phyloP scores from a whole-genome alignment of 2,113 vertebrate species.

The Anarhynchus alexandrinus region DNA sequence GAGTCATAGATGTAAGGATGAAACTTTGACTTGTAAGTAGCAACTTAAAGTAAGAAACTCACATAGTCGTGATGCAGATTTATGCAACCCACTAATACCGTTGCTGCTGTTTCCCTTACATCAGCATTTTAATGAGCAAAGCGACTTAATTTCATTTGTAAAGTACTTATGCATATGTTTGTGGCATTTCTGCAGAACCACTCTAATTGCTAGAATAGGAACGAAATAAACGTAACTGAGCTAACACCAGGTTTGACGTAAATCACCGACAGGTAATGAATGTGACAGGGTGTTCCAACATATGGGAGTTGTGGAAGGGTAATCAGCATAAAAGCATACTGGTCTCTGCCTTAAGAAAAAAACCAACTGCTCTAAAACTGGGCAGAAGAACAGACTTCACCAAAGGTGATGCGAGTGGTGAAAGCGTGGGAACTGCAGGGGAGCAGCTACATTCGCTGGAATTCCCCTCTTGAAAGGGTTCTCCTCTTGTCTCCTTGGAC shows the following conservation, averaged over 20 bases:
- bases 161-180: background rate
- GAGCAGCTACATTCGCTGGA: background rate
- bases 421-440: background rate
- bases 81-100: background rate
- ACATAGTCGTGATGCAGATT: background rate
- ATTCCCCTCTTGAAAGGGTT: background rate
- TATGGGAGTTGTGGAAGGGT: background rate
- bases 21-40: background rate
- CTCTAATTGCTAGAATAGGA: background rate
- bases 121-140: background rate
- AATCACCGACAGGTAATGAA: background rate
- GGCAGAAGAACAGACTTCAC: background rate
- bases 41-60: background rate
- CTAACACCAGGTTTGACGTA: background rate
- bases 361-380: background rate
- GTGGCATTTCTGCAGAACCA: background rate
- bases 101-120: background rate
- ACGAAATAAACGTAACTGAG: background rate
- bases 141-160: background rate
- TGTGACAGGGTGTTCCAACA: background rate
- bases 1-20: background rate
- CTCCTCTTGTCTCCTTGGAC: background rate
- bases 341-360: background rate
- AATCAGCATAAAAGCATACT: background rate
- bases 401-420: background rate